These are phyloP conservation scores for Coboldia fuscipes DNA, from an alignment of 1,140 invertebrate species.

Conservation along the genomic window DNA sequence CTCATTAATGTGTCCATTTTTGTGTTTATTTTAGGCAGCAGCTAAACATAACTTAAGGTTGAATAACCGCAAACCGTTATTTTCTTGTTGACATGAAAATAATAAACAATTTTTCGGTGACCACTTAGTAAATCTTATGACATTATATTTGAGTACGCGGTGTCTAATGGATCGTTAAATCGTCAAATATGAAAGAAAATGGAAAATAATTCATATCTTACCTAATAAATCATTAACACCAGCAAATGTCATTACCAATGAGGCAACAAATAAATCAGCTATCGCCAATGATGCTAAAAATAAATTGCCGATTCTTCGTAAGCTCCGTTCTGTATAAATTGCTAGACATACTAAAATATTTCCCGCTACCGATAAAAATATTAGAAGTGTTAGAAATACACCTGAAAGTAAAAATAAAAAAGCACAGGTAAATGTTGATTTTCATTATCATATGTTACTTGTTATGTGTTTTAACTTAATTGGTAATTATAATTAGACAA, in stretches of 20 bases:
- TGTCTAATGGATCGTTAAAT: too few species aligned
- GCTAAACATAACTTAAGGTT: too few species aligned
- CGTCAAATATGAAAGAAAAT: too few species aligned
- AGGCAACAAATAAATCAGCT: conserved; percentile 86
- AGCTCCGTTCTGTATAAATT: conserved; percentile 81
- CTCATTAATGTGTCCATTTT: too few species aligned
- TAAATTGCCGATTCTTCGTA: conserved; percentile 81
- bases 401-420: conserved; percentile 30
- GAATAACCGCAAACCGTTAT: too few species aligned
- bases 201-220: too few species aligned
- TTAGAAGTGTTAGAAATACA: conserved; percentile 65
- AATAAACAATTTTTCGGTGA: too few species aligned
- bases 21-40: too few species aligned
- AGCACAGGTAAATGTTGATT: conserved; percentile 3
- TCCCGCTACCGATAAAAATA: conserved; percentile 82
- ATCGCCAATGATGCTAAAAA: conserved; percentile 89
- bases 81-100: too few species aligned
- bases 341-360: conserved; percentile 89
- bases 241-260: conserved; percentile 83
- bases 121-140: too few species aligned
- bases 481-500: neutral
- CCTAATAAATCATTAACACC: conserved; percentile 64
- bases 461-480: neutral
- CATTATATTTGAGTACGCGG: too few species aligned
- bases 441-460: conserved; percentile 1